Conservation (phyloP, 2,797 vertebrate genomes). For the Carduelis carduelis region DNA sequence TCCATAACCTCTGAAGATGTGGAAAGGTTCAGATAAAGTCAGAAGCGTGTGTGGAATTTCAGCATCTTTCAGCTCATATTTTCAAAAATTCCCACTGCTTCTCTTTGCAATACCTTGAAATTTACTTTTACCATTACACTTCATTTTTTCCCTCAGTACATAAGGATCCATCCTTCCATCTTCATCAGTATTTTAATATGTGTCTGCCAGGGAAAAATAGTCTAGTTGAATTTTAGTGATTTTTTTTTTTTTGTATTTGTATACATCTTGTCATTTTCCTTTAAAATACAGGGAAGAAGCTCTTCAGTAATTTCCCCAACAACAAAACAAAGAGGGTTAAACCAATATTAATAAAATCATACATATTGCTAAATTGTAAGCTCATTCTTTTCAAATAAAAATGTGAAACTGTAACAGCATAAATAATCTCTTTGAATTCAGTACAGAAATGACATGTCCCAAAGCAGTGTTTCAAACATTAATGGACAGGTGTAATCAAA, state of each 20-base stretch:
- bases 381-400: background rate
- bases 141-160: background rate
- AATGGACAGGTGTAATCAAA: background rate
- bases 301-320: background rate
- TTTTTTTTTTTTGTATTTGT: background rate
- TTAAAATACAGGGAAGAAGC: background rate
- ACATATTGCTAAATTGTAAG: background rate
- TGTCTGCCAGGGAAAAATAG: background rate
- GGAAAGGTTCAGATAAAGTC: background rate
- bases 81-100: background rate
- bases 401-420: background rate
- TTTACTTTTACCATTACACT: background rate
- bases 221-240: background rate
- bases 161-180: background rate
- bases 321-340: background rate
- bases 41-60: background rate
- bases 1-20: background rate
- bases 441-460: background rate
- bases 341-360: background rate
- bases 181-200: background rate
- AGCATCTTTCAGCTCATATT: background rate
- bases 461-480: background rate
- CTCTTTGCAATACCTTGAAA: background rate
- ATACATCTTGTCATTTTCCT: background rate
- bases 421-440: background rate